phyloP scores from a whole-genome alignment of 1,140 invertebrate genomes.

The Calephelis virginiensis region DNA sequence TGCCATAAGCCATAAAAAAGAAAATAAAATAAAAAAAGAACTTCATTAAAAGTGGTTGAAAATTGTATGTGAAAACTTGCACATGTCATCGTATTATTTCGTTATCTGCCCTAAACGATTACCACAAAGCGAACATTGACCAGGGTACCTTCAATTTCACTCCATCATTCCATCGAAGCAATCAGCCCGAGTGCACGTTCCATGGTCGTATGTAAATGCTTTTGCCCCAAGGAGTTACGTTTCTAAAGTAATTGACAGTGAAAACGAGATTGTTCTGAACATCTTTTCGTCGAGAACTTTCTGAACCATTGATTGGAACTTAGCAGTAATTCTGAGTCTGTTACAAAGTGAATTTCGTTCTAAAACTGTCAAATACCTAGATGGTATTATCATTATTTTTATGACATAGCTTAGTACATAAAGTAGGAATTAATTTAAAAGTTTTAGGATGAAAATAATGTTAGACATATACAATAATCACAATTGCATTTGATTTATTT shows the following conservation, averaged over 20 bases:
- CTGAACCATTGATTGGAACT: no score
- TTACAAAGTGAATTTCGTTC: no score
- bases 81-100: conserved; percentile 5
- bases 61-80: conserved; percentile 11
- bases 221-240: conserved; percentile 17
- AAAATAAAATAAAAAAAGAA: neutral
- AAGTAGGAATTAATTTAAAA: no score
- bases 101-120: conserved; percentile 3
- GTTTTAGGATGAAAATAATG: no score
- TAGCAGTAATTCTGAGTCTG: no score
- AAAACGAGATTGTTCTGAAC: conserved; percentile 12
- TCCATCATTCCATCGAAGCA: conserved; percentile 12
- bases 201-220: conserved; percentile 14
- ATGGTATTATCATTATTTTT: no score
- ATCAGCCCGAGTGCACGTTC: conserved; percentile 14
- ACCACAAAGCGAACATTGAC: conserved; percentile 3
- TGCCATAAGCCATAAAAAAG: conserved; percentile 3
- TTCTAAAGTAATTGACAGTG: conserved; percentile 14
- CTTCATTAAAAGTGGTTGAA: neutral
- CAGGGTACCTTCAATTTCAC: conserved; percentile 12
- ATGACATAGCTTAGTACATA: no score
- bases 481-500: no score
- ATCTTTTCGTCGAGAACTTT: conserved; percentile 1
- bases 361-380: no score
- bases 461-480: no score